Evolutionary conservation across 2,113 vertebrate species (phyloP).

Genomic region (Ranitomeya variabilis): DNA sequence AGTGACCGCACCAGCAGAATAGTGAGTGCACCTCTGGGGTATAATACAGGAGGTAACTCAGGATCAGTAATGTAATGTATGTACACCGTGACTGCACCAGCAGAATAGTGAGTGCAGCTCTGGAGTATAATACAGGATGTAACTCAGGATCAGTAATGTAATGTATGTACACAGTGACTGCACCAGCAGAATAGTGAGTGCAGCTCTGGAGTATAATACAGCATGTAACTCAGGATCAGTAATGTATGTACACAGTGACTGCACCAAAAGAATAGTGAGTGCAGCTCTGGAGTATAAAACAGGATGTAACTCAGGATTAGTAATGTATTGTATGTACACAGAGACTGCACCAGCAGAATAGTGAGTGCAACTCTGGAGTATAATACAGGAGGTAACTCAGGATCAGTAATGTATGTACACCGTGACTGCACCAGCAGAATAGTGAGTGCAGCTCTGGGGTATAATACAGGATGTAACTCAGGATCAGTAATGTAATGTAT

Average conservation of each 20-base stretch:
- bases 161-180: no score
- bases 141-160: no score
- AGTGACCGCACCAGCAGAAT: not conserved
- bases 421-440: no score
- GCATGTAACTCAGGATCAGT: not conserved
- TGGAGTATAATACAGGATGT: no score
- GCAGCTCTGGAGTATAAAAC: constrained; percentile 2
- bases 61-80: not conserved
- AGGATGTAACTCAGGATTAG: not conserved
- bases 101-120: no score
- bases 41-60: not conserved
- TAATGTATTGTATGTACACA: not conserved
- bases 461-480: no score
- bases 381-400: no score
- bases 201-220: not conserved
- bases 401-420: no score
- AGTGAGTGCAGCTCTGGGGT: no score
- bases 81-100: not conserved
- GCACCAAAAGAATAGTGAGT: not conserved
- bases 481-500: no score
- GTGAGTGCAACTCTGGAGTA: no score
- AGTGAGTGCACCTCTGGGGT: not conserved
- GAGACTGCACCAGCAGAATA: not conserved
- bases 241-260: constrained; percentile 12
- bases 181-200: no score